These are phyloP conservation scores for Pogonomyrmex barbatus DNA, from an alignment of 1,140 invertebrate species.

Conservation along the genomic window DNA sequence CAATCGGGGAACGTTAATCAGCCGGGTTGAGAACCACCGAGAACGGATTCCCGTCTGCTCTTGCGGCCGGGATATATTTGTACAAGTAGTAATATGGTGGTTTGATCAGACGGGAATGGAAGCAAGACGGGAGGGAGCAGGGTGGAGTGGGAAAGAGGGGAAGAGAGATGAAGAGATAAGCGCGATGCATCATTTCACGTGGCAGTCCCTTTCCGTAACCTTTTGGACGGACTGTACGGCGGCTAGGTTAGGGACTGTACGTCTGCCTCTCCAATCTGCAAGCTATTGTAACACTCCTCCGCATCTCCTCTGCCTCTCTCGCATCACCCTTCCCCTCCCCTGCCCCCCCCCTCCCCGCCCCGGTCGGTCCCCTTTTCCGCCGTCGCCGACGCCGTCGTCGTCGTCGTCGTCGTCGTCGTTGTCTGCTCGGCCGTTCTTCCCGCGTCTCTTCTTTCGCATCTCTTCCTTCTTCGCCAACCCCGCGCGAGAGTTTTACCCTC, in stretches of 20 bases:
- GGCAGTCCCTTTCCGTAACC: conserved; percentile 3
- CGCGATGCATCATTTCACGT: conserved; percentile 56
- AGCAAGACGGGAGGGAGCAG: neutral
- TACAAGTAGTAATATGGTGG: conserved; percentile 81
- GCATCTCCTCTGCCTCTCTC: conserved; percentile 59
- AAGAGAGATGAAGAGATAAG: neutral
- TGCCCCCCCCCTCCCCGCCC: too few relatives aligned
- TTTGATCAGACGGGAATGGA: conserved; percentile 57
- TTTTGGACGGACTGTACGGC: conserved; percentile 68
- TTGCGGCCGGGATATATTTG: conserved; percentile 71
- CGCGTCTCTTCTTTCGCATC: conserved; percentile 13
- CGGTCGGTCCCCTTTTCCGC: neutral
- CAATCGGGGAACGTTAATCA: neutral
- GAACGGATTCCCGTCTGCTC: neutral
- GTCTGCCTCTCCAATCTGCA: conserved; percentile 79
- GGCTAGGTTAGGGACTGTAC: conserved; percentile 76
- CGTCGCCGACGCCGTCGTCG: neutral
- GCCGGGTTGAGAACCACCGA: conserved; percentile 35
- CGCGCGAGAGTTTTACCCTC: conserved; percentile 50
- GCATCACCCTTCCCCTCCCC: neutral
- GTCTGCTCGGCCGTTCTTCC: conserved; percentile 22
- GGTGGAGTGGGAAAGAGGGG: neutral
- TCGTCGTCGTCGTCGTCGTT: neutral
- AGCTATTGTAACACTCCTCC: conserved; percentile 78
- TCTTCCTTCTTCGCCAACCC: conserved; percentile 65